Evolutionary conservation across 2,113 vertebrate species (phyloP).

Genomic region (Sylvietta virens): DNA sequence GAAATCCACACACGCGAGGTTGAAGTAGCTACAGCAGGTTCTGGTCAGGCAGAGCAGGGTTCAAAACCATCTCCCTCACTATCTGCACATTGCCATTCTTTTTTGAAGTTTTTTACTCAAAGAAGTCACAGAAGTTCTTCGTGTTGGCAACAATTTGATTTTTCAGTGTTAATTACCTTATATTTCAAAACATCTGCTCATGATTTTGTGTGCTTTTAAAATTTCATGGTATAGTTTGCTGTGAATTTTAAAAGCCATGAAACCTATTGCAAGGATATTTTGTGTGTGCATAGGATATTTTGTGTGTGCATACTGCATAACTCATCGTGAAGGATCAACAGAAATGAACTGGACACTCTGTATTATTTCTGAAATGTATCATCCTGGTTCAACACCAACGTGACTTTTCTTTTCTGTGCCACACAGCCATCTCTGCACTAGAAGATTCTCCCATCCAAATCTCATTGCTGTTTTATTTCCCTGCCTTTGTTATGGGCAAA

Average conservation of each 20-base stretch:
- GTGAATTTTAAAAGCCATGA: background rate
- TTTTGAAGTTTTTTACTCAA: background rate
- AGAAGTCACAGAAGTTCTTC: background rate
- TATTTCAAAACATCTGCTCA: background rate
- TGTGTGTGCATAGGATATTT: background rate
- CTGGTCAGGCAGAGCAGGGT: background rate
- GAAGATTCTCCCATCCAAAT: background rate
- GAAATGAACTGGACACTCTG: background rate
- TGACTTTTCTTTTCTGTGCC: background rate
- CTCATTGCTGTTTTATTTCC: background rate
- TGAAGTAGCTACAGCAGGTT: background rate
- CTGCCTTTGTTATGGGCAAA: background rate
- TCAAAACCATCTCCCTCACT: background rate
- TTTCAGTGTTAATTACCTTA: background rate
- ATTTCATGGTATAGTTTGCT: background rate
- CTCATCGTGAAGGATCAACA: background rate
- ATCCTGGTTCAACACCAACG: background rate
- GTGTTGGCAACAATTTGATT: background rate
- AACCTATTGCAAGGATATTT: background rate
- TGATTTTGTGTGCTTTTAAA: background rate
- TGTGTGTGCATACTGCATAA: background rate
- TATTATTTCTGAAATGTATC: background rate
- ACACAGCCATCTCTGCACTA: background rate
- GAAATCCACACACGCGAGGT: background rate
- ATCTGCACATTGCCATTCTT: background rate